Conservation (phyloP, 2,888 invertebrate species). For the Drosophila buzzatii region DNA sequence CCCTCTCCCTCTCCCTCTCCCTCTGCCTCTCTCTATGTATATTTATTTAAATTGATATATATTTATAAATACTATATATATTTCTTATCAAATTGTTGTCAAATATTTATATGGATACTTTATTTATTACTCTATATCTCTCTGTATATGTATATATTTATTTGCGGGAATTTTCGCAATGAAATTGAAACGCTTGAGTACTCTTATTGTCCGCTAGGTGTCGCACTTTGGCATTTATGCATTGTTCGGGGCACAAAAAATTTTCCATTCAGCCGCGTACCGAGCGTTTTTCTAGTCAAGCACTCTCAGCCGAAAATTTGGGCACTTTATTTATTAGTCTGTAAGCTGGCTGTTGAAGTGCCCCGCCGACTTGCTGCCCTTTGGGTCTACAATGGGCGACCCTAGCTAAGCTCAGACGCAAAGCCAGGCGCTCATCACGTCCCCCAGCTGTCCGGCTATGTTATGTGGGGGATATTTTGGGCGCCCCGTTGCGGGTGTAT, state of each 20-base stretch:
- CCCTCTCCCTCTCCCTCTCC: not conserved
- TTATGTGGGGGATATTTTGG: constrained; percentile 3
- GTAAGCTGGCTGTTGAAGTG: constrained; percentile 72
- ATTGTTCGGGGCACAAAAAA: constrained; percentile 37
- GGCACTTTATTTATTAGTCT: constrained; percentile 78
- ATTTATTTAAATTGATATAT: not conserved
- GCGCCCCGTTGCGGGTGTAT: constrained; percentile 26
- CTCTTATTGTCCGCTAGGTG: constrained; percentile 37
- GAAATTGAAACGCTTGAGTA: constrained; percentile 28
- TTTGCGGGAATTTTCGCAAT: constrained; percentile 19
- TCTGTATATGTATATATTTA: not conserved
- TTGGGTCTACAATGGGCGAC: not conserved
- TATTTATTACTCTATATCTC: not conserved
- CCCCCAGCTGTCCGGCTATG: constrained; percentile 33
- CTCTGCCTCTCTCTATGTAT: not conserved
- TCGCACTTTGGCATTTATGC: constrained; percentile 32
- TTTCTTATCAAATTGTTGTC: no score
- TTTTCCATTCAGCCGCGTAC: constrained; percentile 53
- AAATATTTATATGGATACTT: not conserved
- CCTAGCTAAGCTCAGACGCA: constrained; percentile 6
- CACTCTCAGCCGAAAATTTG: constrained; percentile 50
- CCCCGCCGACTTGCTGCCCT: constrained; percentile 11
- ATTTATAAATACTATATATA: not conserved
- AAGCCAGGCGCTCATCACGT: constrained; percentile 22
- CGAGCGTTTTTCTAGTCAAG: constrained; percentile 75